A percentile compares a stretch with the other conserved stretches of the same genome.
Evolutionary conservation across 1,140 invertebrate genomes (phyloP).

Genomic region (Lysiphlebus fabarum): DNA sequence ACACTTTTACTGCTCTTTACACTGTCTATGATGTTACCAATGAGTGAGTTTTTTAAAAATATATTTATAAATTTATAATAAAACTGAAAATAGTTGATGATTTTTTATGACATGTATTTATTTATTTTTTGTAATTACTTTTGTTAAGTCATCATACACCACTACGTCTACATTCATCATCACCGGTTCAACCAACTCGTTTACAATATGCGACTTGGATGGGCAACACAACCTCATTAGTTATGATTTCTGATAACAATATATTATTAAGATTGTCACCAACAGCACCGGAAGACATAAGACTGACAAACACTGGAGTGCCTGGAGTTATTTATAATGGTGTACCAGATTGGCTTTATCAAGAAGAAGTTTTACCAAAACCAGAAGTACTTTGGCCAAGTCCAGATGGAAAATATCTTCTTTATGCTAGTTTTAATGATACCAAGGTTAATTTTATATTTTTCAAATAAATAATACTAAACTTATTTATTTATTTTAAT

Average conservation of each 20-base stretch:
- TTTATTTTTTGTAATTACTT: slow-evolving; percentile 9
- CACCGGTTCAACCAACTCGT: slow-evolving; percentile 66
- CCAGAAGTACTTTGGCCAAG: slow-evolving; percentile 83
- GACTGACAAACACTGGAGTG: slow-evolving; percentile 72
- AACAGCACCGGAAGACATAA: slow-evolving; percentile 59
- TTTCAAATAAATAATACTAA: slow-evolving; percentile 40
- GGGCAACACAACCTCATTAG: slow-evolving; percentile 66
- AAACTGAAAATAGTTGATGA: slow-evolving; percentile 11
- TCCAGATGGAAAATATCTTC: slow-evolving; percentile 71
- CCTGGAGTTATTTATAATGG: slow-evolving; percentile 83
- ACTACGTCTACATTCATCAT: slow-evolving; percentile 65
- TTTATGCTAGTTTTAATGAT: slow-evolving; percentile 88
- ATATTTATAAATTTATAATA: neutral
- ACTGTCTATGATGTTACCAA: slow-evolving; percentile 83
- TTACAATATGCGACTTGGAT: slow-evolving; percentile 77
- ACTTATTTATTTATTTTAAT: neutral
- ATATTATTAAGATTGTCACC: slow-evolving; percentile 77
- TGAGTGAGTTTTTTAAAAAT: slow-evolving; percentile 62
- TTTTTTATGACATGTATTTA: slow-evolving; percentile 9
- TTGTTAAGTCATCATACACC: slow-evolving; percentile 71
- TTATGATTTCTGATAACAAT: slow-evolving; percentile 80
- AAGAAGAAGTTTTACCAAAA: slow-evolving; percentile 75
- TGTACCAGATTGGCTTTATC: slow-evolving; percentile 91
- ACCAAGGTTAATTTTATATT: slow-evolving; percentile 63
- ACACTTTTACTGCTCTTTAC: slow-evolving; percentile 77